Evolutionary conservation across 2,888 invertebrate species (phyloP), one percentile per base, ranked within the genome.

Genomic region (Leucophenga maculata): DNA sequence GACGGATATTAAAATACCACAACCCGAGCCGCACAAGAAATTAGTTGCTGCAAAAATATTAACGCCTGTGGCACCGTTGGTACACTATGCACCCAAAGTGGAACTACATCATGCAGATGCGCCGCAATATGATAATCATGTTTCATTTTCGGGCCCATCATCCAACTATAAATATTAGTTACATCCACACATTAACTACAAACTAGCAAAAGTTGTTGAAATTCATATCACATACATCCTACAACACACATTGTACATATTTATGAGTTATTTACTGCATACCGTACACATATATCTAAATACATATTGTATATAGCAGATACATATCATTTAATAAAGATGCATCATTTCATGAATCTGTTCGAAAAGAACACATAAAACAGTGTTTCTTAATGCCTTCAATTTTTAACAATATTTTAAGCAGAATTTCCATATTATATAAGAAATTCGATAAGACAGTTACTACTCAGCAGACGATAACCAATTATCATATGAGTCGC

Each of bases 1-100:
- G n/a, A 88, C 89, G 2, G 75, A 85, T 66, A 86, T 86, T 52
- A 86, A 86, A 72, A 86, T 88, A n/a, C 87, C 87, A 0, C 81
- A 82, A 59, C 80, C 76, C 0, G 75, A 75, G n/a, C 57, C 69
- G 11, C 16, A 75, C 18, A 80, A 82, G 71, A 85, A 85, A 44
- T 54, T 86, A 44, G 68, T 86, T 64, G 76, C 76, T 4, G 66
- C 79, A 57, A 85, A 86, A 64, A 68, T 86, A 3, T 31, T 85
- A 20, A 46, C 80, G 3, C 78, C 71, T 6, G 44, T 77, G 50
- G 62, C 81, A 55, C 78, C 82, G 0, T 54, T 86, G 39, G 79
- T 85, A 0, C 83, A 84, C 77, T 78, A 85, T 57, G 69, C 80
- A 18, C 77, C 80, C 67, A 77, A 76, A 55, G 6, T 65, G 20